Percentiles rank a stretch among this genome's conserved stretches.
These are phyloP conservation scores for Rachycentron canadum DNA, from an alignment of 2,797 vertebrate genomes.

Conservation along the genomic window DNA sequence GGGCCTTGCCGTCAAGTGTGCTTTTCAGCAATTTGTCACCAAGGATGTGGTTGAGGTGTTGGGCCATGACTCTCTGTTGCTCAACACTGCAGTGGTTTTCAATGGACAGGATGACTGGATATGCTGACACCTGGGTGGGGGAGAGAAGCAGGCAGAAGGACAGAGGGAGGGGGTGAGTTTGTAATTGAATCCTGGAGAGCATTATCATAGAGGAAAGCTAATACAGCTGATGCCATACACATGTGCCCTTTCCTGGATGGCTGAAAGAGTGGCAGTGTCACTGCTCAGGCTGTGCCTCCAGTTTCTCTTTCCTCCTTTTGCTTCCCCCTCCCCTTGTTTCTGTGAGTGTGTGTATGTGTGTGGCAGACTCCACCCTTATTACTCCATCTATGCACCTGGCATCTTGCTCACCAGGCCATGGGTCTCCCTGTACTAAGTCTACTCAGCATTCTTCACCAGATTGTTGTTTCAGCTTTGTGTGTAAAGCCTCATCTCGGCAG, in stretches of 20 bases:
- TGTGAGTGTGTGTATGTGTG: too few species aligned
- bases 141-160: neutral
- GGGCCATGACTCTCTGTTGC: constrained; percentile 91
- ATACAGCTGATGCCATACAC: constrained; percentile 55
- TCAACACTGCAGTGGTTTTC: constrained; percentile 95
- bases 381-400: too few species aligned
- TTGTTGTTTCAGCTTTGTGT: too few species aligned
- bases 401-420: too few species aligned
- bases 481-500: too few species aligned
- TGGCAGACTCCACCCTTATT: too few species aligned
- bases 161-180: constrained; percentile 17
- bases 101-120: constrained; percentile 93
- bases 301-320: too few species aligned
- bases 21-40: constrained; percentile 89
- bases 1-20: constrained; percentile 83
- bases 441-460: too few species aligned
- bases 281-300: too few species aligned
- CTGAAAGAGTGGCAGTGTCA: constrained; percentile 26
- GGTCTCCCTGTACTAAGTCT: too few species aligned
- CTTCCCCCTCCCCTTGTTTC: too few species aligned
- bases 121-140: constrained; percentile 87
- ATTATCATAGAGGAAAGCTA: constrained; percentile 68
- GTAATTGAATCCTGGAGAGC: constrained; percentile 60
- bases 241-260: constrained; percentile 45
- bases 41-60: constrained; percentile 90